Conservation (phyloP, 2,113 vertebrate genomes). For the Nothobranchius kuhntae region DNA sequence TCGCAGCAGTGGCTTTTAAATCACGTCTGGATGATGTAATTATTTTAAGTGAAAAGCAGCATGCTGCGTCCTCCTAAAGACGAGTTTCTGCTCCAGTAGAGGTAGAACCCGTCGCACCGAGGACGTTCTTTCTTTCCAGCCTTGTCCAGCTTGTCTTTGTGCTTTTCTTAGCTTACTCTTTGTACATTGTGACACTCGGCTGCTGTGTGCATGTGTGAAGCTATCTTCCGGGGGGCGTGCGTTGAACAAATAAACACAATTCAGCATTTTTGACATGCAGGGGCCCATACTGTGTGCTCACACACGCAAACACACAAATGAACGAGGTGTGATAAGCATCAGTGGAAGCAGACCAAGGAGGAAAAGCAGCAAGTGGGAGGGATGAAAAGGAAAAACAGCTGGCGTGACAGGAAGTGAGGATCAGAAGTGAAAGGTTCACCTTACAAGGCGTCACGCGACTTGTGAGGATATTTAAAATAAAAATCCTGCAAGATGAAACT, state of each 20-base stretch:
- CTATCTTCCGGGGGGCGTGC: slow-evolving; percentile 10
- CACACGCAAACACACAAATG: neutral
- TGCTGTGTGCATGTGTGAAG: slow-evolving; percentile 11
- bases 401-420: slow-evolving; percentile 23
- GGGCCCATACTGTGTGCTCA: slow-evolving; percentile 1
- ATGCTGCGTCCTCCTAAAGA: neutral
- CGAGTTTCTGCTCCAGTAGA: neutral
- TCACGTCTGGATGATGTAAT: neutral
- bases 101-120: neutral
- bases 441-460: slow-evolving; percentile 3
- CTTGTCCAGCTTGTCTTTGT: slow-evolving; percentile 15
- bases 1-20: neutral
- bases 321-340: slow-evolving; percentile 45
- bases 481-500: too few relatives aligned
- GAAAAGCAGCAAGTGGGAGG: slow-evolving; percentile 3
- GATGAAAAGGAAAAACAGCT: neutral
- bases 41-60: neutral
- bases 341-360: slow-evolving; percentile 13
- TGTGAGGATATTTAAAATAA: too few relatives aligned
- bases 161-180: slow-evolving; percentile 36
- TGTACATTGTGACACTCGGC: slow-evolving; percentile 57
- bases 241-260: slow-evolving; percentile 37
- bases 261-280: slow-evolving; percentile 30
- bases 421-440: slow-evolving; percentile 27
- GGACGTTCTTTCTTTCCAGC: neutral